Percentiles rank a stretch among this genome's conserved stretches.
Evolutionary conservation across 2,888 invertebrate genomes (phyloP).

Genomic region (Trichogramma dendrolimi): DNA sequence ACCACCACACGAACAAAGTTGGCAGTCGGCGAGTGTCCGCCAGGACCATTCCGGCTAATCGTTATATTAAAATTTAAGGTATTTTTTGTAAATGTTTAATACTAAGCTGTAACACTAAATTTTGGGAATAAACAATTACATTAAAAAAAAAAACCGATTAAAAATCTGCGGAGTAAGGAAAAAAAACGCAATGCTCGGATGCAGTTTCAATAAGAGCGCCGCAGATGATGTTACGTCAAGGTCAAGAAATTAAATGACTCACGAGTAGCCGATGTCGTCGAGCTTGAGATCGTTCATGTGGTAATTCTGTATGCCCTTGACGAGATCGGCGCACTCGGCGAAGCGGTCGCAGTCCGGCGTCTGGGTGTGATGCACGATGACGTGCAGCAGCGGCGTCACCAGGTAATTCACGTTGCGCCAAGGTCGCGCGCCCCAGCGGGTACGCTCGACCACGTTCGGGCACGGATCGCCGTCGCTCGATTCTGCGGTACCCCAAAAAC

Average conservation of each 20-base stretch:
- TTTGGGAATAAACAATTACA: neutral
- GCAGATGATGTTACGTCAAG: too few relatives aligned
- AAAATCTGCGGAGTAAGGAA: too few relatives aligned
- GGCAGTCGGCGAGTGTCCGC: too few relatives aligned
- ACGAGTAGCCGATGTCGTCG: slow-evolving; percentile 62
- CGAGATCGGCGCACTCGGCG: slow-evolving; percentile 49
- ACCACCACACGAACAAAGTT: too few relatives aligned
- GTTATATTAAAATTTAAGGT: too few relatives aligned
- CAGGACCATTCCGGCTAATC: too few relatives aligned
- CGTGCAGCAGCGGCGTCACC: slow-evolving; percentile 56
- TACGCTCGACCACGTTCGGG: slow-evolving; percentile 57
- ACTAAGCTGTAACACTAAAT: too few relatives aligned
- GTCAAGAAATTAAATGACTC: slow-evolving; percentile 37
- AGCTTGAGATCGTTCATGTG: slow-evolving; percentile 55
- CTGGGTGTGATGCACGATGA: slow-evolving; percentile 60
- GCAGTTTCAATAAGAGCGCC: too few relatives aligned
- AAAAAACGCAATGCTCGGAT: too few relatives aligned
- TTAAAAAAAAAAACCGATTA: neutral
- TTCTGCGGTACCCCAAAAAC: neutral
- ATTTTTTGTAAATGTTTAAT: too few relatives aligned
- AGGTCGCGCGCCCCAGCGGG: slow-evolving; percentile 60
- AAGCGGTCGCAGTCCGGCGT: slow-evolving; percentile 53
- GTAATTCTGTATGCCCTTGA: slow-evolving; percentile 54
- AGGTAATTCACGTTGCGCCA: slow-evolving; percentile 57
- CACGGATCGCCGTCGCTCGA: slow-evolving; percentile 42